Evolutionary conservation across 2,888 invertebrate species (phyloP).

Genomic region (Theristus sp.): DNA sequence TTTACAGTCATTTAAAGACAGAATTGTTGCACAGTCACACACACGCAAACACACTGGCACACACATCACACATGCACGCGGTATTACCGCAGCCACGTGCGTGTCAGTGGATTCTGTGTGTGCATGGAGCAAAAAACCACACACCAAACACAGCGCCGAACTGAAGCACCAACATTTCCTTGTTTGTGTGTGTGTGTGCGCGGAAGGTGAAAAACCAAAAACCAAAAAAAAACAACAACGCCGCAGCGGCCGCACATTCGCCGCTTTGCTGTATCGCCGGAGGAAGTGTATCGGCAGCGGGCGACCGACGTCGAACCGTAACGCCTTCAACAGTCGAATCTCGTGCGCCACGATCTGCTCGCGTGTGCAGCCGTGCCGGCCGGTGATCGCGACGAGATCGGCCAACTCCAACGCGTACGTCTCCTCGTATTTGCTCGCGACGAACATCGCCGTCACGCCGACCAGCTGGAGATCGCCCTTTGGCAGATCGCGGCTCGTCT

Average conservation of each 20-base stretch:
- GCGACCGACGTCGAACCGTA: constrained; percentile 61
- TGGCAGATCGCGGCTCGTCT: background rate
- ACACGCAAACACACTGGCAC: too few species aligned
- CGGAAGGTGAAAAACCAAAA: too few species aligned
- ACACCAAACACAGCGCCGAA: too few species aligned
- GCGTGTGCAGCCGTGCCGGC: constrained; percentile 26
- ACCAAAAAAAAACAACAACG: too few species aligned
- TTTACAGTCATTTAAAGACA: too few species aligned
- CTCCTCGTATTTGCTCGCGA: constrained; percentile 52
- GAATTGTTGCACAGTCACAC: too few species aligned
- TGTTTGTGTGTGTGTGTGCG: too few species aligned
- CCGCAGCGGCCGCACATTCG: background rate
- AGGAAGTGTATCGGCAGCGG: constrained; percentile 75
- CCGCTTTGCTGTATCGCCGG: constrained; percentile 43
- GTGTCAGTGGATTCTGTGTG: too few species aligned
- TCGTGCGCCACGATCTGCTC: constrained; percentile 46
- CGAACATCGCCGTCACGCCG: background rate
- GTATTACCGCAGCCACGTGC: too few species aligned
- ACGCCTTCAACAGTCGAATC: constrained; percentile 49
- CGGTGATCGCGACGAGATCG: constrained; percentile 78
- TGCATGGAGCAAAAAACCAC: too few species aligned
- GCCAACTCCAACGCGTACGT: constrained; percentile 63
- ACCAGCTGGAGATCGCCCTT: background rate
- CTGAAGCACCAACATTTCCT: too few species aligned
- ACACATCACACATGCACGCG: too few species aligned